Percentiles rank a stretch among this genome's conserved stretches.
Evolutionary conservation across 2,797 vertebrate species (phyloP).

Genomic region (Enteromius treurensis): DNA sequence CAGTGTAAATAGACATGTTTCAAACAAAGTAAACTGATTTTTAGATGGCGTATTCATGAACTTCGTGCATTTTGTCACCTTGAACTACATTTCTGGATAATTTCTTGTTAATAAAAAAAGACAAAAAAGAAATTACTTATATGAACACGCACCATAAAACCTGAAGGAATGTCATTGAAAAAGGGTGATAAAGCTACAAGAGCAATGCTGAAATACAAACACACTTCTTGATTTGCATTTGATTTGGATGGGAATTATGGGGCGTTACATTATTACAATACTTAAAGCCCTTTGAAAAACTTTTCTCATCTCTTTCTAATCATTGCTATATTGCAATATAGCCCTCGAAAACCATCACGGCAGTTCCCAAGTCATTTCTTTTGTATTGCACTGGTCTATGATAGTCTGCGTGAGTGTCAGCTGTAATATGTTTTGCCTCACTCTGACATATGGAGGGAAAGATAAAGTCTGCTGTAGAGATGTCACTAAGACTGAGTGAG

Average conservation of each 20-base stretch:
- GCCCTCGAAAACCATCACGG: constrained; percentile 32
- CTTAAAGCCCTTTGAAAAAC: constrained; percentile 43
- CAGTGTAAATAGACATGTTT: background rate
- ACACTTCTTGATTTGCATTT: constrained; percentile 48
- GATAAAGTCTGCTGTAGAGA: constrained; percentile 48
- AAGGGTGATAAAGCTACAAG: constrained; percentile 20
- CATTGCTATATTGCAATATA: constrained; percentile 46
- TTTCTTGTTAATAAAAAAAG: constrained; percentile 17
- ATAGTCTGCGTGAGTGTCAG: constrained; percentile 38
- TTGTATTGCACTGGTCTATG: constrained; percentile 46
- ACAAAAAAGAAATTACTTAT: background rate
- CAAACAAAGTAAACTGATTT: background rate
- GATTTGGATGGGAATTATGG: constrained; percentile 41
- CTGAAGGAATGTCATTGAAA: constrained; percentile 15
- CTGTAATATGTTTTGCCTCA: constrained; percentile 30
- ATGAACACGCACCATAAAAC: constrained; percentile 26
- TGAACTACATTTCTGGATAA: constrained; percentile 1
- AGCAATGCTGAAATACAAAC: constrained; percentile 42
- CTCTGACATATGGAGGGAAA: constrained; percentile 35
- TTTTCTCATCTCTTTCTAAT: constrained; percentile 52
- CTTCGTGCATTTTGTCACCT: background rate
- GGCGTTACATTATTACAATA: constrained; percentile 41
- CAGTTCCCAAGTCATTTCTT: constrained; percentile 47
- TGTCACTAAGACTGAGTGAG: constrained; percentile 41
- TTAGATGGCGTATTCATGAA: background rate